Evolutionary conservation across 2,888 invertebrate genomes (phyloP).

Genomic region (Coelinius sp.): DNA sequence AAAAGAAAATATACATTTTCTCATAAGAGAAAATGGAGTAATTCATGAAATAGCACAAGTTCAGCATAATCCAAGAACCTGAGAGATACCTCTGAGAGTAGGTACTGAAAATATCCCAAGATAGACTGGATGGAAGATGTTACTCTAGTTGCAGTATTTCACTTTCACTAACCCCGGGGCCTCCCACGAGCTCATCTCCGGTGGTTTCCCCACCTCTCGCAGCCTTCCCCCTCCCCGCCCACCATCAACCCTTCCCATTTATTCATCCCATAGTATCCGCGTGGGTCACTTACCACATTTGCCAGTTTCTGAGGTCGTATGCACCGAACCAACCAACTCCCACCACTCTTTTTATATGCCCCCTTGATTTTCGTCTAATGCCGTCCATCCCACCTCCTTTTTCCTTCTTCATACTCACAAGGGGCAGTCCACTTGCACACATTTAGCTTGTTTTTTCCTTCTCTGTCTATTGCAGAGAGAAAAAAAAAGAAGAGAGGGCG

Average conservation of each 20-base stretch:
- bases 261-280: slow-evolving; percentile 40
- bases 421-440: background rate
- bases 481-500: slow-evolving; percentile 39
- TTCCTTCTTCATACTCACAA: background rate
- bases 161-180: slow-evolving; percentile 64
- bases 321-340: slow-evolving; percentile 42
- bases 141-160: slow-evolving; percentile 67
- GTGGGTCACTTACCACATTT: slow-evolving; percentile 61
- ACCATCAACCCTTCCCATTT: slow-evolving; percentile 22
- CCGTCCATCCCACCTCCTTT: background rate
- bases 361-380: background rate
- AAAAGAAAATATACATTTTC: no score
- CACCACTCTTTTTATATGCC: slow-evolving; percentile 26
- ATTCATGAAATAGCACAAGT: no score
- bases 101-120: no score
- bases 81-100: no score
- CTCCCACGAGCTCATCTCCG: slow-evolving; percentile 62
- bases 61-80: background rate
- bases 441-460: background rate
- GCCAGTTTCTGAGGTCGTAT: slow-evolving; percentile 61
- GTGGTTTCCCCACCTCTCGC: slow-evolving; percentile 18
- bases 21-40: no score
- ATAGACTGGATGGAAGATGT: slow-evolving; percentile 61
- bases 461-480: slow-evolving; percentile 8
- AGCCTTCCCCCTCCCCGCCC: slow-evolving; percentile 36